Percentiles rank a stretch among this genome's conserved stretches.
Evolutionary conservation across 1,140 invertebrate species (phyloP).

Genomic region (Heterodera schachtii): DNA sequence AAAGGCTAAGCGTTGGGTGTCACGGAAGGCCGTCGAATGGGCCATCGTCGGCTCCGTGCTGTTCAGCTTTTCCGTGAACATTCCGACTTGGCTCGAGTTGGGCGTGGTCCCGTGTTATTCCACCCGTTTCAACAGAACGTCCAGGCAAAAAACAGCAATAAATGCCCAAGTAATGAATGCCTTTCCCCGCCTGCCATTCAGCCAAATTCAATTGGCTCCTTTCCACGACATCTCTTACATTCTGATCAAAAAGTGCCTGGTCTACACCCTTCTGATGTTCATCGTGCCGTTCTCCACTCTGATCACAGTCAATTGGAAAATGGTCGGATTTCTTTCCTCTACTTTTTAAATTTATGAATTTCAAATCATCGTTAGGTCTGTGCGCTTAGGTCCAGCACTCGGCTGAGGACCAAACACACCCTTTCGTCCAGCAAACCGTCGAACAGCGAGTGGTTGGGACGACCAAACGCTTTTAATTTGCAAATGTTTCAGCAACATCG

Average conservation of each 20-base stretch:
- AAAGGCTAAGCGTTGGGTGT: conserved; percentile 63
- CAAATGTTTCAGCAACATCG: conserved; percentile 22
- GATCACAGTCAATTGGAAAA: conserved; percentile 60
- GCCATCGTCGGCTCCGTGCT: conserved; percentile 58
- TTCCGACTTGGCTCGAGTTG: conserved; percentile 61
- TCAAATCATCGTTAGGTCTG: conserved; percentile 11
- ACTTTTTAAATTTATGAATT: too few species aligned
- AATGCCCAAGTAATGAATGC: not conserved
- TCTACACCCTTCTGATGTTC: conserved; percentile 64
- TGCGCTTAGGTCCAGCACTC: conserved; percentile 51
- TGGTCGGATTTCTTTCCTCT: conserved; percentile 34
- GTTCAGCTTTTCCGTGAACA: conserved; percentile 57
- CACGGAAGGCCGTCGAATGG: conserved; percentile 51
- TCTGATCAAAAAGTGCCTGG: conserved; percentile 57
- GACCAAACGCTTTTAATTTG: not conserved
- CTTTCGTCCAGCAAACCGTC: conserved; percentile 58
- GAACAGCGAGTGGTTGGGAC: conserved; percentile 40
- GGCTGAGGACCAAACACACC: conserved; percentile 58
- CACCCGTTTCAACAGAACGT: conserved; percentile 45
- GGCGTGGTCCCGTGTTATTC: conserved; percentile 56
- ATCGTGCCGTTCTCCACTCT: conserved; percentile 57
- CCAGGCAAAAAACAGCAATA: conserved; percentile 32
- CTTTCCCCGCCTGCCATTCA: conserved; percentile 22
- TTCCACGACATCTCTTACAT: conserved; percentile 51
- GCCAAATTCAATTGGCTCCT: conserved; percentile 53